phyloP scores from a whole-genome alignment of 2,113 vertebrate species.

The Synodontis membranacea region DNA sequence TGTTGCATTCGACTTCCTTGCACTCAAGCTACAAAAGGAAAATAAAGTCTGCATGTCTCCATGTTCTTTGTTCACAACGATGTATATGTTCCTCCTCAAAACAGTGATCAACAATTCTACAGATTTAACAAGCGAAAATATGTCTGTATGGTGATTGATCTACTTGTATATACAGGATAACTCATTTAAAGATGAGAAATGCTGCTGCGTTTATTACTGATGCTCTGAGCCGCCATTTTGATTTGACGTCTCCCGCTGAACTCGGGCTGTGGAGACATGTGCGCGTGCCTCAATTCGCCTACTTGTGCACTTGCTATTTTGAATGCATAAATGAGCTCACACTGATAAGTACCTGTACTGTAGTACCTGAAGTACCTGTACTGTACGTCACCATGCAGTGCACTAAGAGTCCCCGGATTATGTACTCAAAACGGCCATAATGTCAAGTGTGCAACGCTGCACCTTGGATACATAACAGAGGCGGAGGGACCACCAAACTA shows the following conservation, averaged over 20 bases:
- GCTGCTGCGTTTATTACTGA: not conserved
- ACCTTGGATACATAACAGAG: too few species aligned
- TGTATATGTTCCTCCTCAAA: not conserved
- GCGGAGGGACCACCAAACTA: too few species aligned
- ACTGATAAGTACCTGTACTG: too few species aligned
- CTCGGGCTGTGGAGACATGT: not conserved
- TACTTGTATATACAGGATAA: not conserved
- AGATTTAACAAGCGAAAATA: not conserved
- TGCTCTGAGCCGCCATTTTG: not conserved
- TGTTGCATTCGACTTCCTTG: not conserved
- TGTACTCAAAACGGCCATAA: too few species aligned
- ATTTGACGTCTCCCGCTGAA: not conserved
- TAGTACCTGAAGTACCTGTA: too few species aligned
- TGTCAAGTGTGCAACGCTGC: too few species aligned
- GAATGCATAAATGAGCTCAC: too few species aligned
- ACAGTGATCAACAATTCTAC: not conserved
- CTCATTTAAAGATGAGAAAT: not conserved
- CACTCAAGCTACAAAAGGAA: not conserved
- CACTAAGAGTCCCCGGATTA: too few species aligned
- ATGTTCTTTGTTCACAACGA: not conserved
- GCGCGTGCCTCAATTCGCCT: too few species aligned
- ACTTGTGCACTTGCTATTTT: too few species aligned
- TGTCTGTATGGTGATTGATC: not conserved
- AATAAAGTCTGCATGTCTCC: not conserved
- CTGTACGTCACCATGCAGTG: too few species aligned